phyloP scores from a whole-genome alignment of 1,140 invertebrate species.

The Adelges cooleyi region DNA sequence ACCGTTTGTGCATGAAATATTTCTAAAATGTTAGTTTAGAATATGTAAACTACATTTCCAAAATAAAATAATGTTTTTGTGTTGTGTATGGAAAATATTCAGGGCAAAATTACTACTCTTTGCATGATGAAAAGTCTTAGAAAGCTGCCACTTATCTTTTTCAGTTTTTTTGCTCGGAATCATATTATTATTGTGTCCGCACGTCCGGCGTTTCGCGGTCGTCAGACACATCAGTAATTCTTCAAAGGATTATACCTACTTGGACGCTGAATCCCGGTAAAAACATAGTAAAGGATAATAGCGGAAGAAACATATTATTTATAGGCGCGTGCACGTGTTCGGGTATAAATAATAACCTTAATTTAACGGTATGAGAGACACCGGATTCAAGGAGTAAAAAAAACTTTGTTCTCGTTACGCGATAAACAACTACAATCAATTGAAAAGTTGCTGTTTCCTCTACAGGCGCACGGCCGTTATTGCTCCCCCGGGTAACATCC shows the following conservation, averaged over 20 bases:
- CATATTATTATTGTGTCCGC: too few species aligned
- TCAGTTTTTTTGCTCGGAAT: too few species aligned
- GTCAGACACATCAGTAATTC: conserved; percentile 1
- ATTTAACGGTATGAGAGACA: conserved; percentile 10
- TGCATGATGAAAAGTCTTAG: too few species aligned
- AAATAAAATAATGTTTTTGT: too few species aligned
- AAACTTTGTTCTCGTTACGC: conserved; percentile 16
- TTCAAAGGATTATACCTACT: not conserved
- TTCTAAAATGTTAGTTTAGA: too few species aligned
- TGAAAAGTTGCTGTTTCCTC: conserved; percentile 16
- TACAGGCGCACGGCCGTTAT: not conserved
- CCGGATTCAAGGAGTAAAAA: not conserved
- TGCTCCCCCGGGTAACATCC: conserved; percentile 11
- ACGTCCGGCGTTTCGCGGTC: not conserved
- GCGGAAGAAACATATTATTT: not conserved
- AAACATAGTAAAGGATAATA: not conserved
- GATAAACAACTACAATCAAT: conserved; percentile 26
- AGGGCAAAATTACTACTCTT: too few species aligned
- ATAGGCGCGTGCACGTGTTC: not conserved
- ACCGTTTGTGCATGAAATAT: too few species aligned
- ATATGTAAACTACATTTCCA: too few species aligned
- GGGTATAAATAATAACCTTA: conserved; percentile 23
- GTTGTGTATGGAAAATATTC: too few species aligned
- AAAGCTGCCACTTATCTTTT: too few species aligned
- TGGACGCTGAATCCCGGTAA: not conserved